Conservation (phyloP, 2,797 vertebrate species). For the Semaprochilodus insignis region DNA sequence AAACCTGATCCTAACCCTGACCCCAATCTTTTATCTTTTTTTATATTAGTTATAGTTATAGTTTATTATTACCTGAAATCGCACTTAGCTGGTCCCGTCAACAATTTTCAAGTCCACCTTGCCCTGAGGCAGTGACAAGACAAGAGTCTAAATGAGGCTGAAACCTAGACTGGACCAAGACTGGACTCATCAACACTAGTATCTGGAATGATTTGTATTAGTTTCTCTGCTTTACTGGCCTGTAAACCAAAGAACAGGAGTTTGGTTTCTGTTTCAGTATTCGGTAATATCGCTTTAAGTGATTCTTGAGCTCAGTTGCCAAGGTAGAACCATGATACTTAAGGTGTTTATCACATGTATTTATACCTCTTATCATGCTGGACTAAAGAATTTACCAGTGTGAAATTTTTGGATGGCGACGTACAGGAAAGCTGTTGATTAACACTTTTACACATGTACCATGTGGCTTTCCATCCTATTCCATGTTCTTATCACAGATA, state of each 20-base stretch:
- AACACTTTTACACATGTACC: slow-evolving; percentile 23
- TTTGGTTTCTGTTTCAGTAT: not conserved
- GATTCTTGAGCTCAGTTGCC: not conserved
- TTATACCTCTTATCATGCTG: not conserved
- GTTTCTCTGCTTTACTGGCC: not conserved
- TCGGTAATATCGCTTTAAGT: not conserved
- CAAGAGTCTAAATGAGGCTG: too few relatives aligned
- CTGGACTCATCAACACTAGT: not conserved
- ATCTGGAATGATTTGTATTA: not conserved
- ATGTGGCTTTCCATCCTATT: slow-evolving; percentile 21
- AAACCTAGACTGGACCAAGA: too few relatives aligned
- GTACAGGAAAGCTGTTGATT: slow-evolving; percentile 27
- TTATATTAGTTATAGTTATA: too few relatives aligned
- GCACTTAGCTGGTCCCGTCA: too few relatives aligned
- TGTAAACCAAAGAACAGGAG: not conserved
- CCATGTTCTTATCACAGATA: slow-evolving; percentile 18
- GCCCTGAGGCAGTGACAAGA: too few relatives aligned
- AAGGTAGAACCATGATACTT: not conserved
- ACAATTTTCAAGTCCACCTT: too few relatives aligned
- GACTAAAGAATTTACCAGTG: not conserved
- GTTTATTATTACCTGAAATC: too few relatives aligned
- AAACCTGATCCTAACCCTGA: too few relatives aligned
- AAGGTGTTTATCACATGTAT: not conserved
- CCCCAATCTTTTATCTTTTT: too few relatives aligned
- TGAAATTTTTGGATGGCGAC: not conserved